These are phyloP conservation scores for Ceratina calcarata DNA, from an alignment of 1,140 invertebrate species.

Conservation along the genomic window DNA sequence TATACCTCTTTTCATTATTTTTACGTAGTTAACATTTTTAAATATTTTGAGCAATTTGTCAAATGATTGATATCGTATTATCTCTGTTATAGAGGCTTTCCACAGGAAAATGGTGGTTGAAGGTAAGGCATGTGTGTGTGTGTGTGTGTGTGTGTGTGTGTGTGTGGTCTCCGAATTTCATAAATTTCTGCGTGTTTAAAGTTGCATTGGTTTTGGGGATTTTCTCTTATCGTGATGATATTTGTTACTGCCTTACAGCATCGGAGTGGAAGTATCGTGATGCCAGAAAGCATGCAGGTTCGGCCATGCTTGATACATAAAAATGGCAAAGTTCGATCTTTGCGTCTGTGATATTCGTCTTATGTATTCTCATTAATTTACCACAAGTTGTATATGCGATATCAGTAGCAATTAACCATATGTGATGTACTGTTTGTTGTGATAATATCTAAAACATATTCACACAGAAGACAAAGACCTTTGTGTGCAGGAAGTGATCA, in stretches of 20 bases:
- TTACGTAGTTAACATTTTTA: neutral
- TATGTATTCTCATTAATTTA: neutral
- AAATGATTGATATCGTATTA: slow-evolving; percentile 49
- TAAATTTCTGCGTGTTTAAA: slow-evolving; percentile 45
- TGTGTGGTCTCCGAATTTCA: slow-evolving; percentile 57
- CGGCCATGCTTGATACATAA: slow-evolving; percentile 29
- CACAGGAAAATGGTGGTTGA: slow-evolving; percentile 83
- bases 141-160: too few relatives aligned
- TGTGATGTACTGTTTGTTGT: slow-evolving; percentile 47
- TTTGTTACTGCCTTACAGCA: slow-evolving; percentile 53
- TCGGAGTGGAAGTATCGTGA: slow-evolving; percentile 54
- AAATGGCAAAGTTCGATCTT: slow-evolving; percentile 34
- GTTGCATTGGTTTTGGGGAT: slow-evolving; percentile 68
- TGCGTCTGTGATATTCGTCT: neutral
- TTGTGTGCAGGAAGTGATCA: slow-evolving; percentile 36
- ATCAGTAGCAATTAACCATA: slow-evolving; percentile 24
- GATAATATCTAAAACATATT: slow-evolving; percentile 8
- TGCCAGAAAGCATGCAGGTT: slow-evolving; percentile 51
- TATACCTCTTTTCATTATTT: slow-evolving; percentile 32
- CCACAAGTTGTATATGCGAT: slow-evolving; percentile 4
- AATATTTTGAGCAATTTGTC: slow-evolving; percentile 15
- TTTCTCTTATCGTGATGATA: slow-evolving; percentile 55
- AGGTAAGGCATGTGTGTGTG: slow-evolving; percentile 84
- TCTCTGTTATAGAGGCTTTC: slow-evolving; percentile 82
- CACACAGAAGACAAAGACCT: slow-evolving; percentile 44